These are phyloP conservation scores for Pachyuromys duprasi DNA, from an alignment of 2,797 vertebrate species.

Conservation along the genomic window DNA sequence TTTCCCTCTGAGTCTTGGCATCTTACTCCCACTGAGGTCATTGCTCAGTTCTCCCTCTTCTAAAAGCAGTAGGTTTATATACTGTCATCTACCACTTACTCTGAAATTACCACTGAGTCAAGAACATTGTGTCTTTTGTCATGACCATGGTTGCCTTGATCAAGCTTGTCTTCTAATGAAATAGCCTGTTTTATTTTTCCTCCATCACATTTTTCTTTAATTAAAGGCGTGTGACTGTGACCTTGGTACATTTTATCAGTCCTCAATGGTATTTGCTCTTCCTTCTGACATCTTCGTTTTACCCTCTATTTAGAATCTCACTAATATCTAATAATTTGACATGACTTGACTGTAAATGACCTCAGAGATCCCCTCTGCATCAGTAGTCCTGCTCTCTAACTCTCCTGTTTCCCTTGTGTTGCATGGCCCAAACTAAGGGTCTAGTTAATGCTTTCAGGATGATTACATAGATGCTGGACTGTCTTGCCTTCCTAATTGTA, in stretches of 20 bases:
- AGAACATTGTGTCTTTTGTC: background rate
- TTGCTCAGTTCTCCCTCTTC: background rate
- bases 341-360: background rate
- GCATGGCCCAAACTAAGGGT: background rate
- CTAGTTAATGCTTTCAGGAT: background rate
- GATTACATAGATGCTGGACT: background rate
- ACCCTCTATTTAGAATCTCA: background rate
- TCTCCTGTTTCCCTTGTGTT: constrained; percentile 1
- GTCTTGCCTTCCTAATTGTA: background rate
- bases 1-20: background rate
- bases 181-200: background rate
- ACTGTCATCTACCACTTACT: background rate
- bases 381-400: background rate
- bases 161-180: background rate
- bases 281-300: background rate
- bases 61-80: background rate
- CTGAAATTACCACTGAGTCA: background rate
- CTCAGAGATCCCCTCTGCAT: background rate
- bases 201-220: background rate
- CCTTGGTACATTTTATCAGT: background rate
- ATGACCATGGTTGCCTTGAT: background rate
- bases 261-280: background rate
- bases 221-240: background rate
- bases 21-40: background rate
- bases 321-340: background rate